phyloP scores from a whole-genome alignment of 2,888 invertebrate genomes.

The Rotaria socialis region DNA sequence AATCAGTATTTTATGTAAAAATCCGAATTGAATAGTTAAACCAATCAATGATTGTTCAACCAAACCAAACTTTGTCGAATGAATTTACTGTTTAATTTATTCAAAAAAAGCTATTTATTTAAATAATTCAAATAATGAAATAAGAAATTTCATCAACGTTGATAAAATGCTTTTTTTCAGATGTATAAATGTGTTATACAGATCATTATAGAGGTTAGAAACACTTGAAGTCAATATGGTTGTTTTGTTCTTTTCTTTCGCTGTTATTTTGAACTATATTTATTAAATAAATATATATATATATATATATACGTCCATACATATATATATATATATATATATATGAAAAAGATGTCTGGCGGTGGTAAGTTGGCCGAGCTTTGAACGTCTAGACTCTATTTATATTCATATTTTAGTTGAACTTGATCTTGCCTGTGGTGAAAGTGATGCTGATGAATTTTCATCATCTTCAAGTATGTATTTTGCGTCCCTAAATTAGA shows the following conservation, averaged over 20 bases:
- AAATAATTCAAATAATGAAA: not conserved
- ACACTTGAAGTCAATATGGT: not conserved
- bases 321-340: too few relatives aligned
- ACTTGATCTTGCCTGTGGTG: conserved; percentile 6
- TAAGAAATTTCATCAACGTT: not conserved
- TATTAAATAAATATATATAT: not conserved
- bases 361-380: not conserved
- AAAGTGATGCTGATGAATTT: conserved; percentile 11
- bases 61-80: not conserved
- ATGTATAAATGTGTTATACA: not conserved
- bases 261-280: not conserved
- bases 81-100: too few relatives aligned
- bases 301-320: too few relatives aligned
- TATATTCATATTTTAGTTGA: not conserved
- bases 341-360: not conserved
- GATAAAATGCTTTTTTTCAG: not conserved
- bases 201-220: not conserved
- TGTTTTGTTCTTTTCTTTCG: conserved; percentile 1
- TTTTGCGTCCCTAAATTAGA: not conserved
- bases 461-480: conserved; percentile 8
- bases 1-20: conserved; percentile 32
- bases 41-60: not conserved
- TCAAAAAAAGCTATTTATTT: not conserved
- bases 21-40: not conserved
- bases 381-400: not conserved